Conservation (phyloP, 2,888 invertebrate species). For the Molorchus minor region DNA sequence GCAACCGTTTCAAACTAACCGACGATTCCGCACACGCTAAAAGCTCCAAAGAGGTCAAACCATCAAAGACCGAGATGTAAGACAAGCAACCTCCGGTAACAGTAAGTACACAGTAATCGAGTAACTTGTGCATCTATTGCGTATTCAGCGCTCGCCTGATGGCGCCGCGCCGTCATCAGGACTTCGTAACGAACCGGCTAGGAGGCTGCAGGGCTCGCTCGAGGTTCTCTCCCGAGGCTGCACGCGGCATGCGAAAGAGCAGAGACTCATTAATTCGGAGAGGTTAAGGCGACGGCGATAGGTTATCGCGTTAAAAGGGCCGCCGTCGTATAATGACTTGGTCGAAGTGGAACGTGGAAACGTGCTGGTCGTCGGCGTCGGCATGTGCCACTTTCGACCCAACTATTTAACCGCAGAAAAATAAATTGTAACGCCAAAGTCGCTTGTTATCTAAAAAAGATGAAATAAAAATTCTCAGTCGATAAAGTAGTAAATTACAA, state of each 20-base stretch:
- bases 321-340: slow-evolving; percentile 48
- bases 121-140: slow-evolving; percentile 36
- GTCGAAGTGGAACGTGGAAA: slow-evolving; percentile 49
- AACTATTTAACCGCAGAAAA: too few relatives aligned
- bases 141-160: slow-evolving; percentile 49
- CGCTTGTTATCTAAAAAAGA: too few relatives aligned
- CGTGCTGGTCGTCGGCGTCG: slow-evolving; percentile 47
- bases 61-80: neutral
- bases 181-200: slow-evolving; percentile 48
- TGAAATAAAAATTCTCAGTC: too few relatives aligned
- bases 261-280: slow-evolving; percentile 51
- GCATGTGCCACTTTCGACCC: slow-evolving; percentile 30
- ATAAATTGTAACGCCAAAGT: too few relatives aligned
- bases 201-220: slow-evolving; percentile 29
- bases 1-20: slow-evolving; percentile 11
- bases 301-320: slow-evolving; percentile 28
- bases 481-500: too few relatives aligned
- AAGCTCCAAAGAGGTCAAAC: slow-evolving; percentile 21
- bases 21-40: slow-evolving; percentile 7
- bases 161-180: slow-evolving; percentile 49
- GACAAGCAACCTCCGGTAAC: neutral
- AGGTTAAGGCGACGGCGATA: slow-evolving; percentile 48
- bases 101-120: slow-evolving; percentile 11
- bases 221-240: slow-evolving; percentile 14
- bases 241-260: slow-evolving; percentile 48